Evolutionary conservation across 2,113 vertebrate species (phyloP).

Genomic region (Zapornia atra): DNA sequence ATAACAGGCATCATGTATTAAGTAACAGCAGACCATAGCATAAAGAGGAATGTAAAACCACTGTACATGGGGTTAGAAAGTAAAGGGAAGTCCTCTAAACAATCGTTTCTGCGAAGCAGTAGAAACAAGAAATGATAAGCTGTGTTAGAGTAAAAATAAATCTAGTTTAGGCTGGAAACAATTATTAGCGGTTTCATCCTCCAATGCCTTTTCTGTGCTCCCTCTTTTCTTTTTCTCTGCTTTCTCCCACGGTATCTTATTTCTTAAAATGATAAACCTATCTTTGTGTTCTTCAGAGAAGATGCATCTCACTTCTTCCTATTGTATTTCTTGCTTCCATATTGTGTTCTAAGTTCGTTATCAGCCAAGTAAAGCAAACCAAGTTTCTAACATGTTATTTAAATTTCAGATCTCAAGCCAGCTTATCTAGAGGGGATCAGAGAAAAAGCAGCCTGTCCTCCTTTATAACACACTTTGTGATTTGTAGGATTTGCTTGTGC

Average conservation of each 20-base stretch:
- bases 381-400: neutral
- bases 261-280: neutral
- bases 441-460: neutral
- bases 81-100: neutral
- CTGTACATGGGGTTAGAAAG: neutral
- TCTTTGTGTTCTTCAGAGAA: neutral
- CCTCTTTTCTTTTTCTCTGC: neutral
- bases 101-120: neutral
- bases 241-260: neutral
- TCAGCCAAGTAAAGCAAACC: neutral
- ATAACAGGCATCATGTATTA: neutral
- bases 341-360: neutral
- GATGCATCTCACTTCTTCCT: neutral
- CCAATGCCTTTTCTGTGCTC: neutral
- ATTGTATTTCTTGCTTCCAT: neutral
- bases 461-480: neutral
- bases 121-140: slow-evolving; percentile 11
- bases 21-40: neutral
- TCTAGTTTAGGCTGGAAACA: neutral
- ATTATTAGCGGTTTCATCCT: neutral
- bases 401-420: neutral
- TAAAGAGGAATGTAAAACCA: neutral
- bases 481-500: neutral
- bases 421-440: neutral
- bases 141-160: neutral